These are phyloP conservation scores for Galaxias olidus DNA, from an alignment of 2,797 vertebrate genomes.

Conservation along the genomic window DNA sequence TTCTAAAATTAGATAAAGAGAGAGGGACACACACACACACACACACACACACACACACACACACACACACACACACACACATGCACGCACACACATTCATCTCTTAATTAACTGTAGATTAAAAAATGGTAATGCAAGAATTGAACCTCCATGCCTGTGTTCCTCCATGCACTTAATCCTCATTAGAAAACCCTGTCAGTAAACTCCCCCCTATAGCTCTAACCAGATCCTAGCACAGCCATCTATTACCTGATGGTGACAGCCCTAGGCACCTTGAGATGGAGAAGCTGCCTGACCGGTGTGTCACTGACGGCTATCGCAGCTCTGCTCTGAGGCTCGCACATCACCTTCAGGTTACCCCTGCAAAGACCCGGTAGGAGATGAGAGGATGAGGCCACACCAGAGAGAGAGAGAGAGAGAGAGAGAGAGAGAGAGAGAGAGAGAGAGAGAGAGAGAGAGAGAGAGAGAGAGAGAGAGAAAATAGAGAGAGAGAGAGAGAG, in stretches of 20 bases:
- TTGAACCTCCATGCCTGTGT: too few relatives aligned
- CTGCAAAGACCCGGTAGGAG: slow-evolving; percentile 24
- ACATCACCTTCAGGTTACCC: slow-evolving; percentile 57
- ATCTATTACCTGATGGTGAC: slow-evolving; percentile 57
- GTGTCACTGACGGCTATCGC: slow-evolving; percentile 49
- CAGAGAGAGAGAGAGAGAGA: slow-evolving; percentile 10
- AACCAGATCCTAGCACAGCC: background rate
- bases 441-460: background rate
- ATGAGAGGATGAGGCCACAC: background rate
- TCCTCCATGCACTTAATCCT: too few relatives aligned
- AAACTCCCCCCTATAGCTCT: too few relatives aligned
- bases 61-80: too few relatives aligned
- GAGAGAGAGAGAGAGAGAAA: background rate
- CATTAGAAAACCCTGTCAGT: too few relatives aligned
- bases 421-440: background rate
- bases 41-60: too few relatives aligned
- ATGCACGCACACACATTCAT: too few relatives aligned
- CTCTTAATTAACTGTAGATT: too few relatives aligned
- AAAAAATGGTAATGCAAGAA: too few relatives aligned
- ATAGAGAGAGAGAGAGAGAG: background rate
- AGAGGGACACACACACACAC: too few relatives aligned
- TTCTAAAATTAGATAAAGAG: too few relatives aligned
- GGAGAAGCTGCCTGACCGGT: slow-evolving; percentile 39
- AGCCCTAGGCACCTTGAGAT: slow-evolving; percentile 35
- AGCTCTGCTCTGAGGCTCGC: slow-evolving; percentile 44